Percentiles rank a stretch among this genome's conserved stretches.
phyloP scores from a whole-genome alignment of 2,888 invertebrate species.

The Agrotis clavis region DNA sequence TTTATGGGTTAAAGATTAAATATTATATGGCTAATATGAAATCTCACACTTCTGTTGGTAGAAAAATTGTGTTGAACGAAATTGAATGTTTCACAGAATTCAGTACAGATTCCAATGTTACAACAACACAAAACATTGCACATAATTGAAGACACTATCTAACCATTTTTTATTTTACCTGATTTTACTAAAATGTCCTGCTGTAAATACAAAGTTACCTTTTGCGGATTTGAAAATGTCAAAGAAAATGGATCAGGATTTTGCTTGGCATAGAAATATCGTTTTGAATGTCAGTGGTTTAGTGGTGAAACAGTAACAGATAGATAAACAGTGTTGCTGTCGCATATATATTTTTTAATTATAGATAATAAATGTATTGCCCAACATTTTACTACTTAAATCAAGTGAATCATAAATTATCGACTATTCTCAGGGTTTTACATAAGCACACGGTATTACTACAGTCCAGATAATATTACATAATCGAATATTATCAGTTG shows the following conservation, averaged over 20 bases:
- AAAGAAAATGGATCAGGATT: no score
- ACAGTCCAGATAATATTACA: constrained; percentile 21
- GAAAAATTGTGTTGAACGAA: background rate
- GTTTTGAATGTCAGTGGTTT: no score
- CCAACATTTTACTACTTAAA: background rate
- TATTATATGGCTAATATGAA: constrained; percentile 5
- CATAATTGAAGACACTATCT: background rate
- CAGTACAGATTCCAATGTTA: background rate
- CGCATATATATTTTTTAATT: background rate
- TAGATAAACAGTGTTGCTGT: no score
- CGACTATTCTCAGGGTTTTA: constrained; percentile 16
- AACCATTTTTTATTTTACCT: background rate
- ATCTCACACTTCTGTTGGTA: background rate
- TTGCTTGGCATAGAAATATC: no score
- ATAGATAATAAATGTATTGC: background rate
- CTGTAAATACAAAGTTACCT: background rate
- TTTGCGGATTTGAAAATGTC: no score
- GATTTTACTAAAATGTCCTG: background rate
- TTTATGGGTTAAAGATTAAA: no score
- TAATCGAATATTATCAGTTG: constrained; percentile 20
- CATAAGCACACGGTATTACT: constrained; percentile 1
- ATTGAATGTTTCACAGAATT: background rate
- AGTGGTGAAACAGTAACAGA: no score
- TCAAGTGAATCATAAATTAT: constrained; percentile 2
- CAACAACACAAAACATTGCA: background rate